A percentile compares a stretch with the other conserved stretches of the same genome.
Conservation (phyloP, 2,113 vertebrate genomes). For the Ceyx margarethae region DNA sequence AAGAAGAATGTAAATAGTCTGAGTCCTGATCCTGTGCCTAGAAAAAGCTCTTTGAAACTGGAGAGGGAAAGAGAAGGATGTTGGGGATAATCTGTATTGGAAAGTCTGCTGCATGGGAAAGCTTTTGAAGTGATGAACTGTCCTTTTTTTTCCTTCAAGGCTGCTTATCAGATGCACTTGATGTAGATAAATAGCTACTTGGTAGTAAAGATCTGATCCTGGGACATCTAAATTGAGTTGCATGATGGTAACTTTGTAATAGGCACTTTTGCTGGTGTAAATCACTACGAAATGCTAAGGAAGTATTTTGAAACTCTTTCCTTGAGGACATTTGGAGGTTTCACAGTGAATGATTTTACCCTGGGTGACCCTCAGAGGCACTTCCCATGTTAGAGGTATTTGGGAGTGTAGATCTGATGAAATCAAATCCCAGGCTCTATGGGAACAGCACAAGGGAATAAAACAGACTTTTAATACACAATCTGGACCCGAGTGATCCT, state of each 20-base stretch:
- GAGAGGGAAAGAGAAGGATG: background rate
- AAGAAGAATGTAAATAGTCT: too few relatives aligned
- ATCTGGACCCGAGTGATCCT: accelerated
- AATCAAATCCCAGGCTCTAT: background rate
- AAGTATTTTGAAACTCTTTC: background rate
- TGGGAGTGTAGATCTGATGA: background rate
- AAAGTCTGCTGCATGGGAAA: background rate
- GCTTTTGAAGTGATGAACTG: background rate
- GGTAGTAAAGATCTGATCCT: background rate
- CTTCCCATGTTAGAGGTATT: background rate
- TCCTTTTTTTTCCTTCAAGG: background rate
- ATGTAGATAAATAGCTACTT: background rate
- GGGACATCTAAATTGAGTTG: background rate
- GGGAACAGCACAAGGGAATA: background rate
- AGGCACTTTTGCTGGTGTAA: background rate
- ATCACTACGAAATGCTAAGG: background rate
- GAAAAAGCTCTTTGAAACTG: background rate
- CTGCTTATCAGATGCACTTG: background rate
- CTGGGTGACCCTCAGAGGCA: accelerated
- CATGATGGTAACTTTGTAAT: background rate
- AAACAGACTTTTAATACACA: background rate
- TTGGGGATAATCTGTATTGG: accelerated
- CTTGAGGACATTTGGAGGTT: background rate
- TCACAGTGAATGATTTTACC: background rate
- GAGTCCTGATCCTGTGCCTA: background rate